phyloP scores from a whole-genome alignment of 1,140 invertebrate species.

The Drosophila cardini region DNA sequence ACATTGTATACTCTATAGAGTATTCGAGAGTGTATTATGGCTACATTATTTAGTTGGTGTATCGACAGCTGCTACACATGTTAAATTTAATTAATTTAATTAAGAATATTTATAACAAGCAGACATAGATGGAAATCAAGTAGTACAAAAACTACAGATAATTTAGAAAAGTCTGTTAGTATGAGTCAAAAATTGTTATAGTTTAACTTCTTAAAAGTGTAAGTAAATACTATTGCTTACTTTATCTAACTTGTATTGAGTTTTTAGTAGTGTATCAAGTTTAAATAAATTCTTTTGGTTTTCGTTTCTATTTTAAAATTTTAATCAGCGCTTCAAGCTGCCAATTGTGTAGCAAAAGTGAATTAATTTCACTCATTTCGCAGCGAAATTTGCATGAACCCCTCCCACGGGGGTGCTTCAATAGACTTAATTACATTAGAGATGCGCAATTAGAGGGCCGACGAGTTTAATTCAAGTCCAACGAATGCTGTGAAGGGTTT shows the following conservation, averaged over 20 bases:
- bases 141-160: background rate
- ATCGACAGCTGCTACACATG: background rate
- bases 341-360: slow-evolving; percentile 60
- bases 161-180: background rate
- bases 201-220: background rate
- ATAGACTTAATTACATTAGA: slow-evolving; percentile 69
- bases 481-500: slow-evolving; percentile 44
- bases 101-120: background rate
- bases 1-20: slow-evolving; percentile 7
- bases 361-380: slow-evolving; percentile 76
- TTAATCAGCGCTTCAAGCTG: slow-evolving; percentile 58
- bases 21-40: background rate
- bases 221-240: background rate
- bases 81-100: background rate
- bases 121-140: background rate
- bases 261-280: background rate
- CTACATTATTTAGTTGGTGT: slow-evolving; percentile 4
- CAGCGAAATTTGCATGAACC: slow-evolving; percentile 61
- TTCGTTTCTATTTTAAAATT: slow-evolving; percentile 47
- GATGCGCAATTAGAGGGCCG: slow-evolving; percentile 68
- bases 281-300: background rate
- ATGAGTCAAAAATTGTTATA: too few relatives aligned
- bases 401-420: slow-evolving; percentile 5
- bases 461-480: slow-evolving; percentile 13
- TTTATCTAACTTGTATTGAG: background rate